Evolutionary conservation across 2,888 invertebrate genomes (phyloP).

Genomic region (Heterodera filipjevi): DNA sequence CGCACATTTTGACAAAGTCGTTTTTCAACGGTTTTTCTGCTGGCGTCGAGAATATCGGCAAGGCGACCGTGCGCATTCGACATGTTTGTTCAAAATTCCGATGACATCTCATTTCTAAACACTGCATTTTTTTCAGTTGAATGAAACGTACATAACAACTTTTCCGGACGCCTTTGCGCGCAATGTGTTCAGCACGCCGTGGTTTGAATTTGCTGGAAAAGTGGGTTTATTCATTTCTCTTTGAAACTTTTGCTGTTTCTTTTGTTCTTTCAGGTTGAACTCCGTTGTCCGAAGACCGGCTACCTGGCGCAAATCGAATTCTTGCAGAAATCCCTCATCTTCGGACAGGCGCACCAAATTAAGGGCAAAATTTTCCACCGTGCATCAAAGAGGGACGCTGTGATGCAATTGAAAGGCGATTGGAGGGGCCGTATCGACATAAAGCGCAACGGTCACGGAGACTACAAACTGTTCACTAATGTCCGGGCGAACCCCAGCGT

Average conservation of each 20-base stretch:
- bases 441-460: conserved; percentile 71
- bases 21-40: conserved; percentile 92
- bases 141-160: conserved; percentile 90
- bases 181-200: conserved; percentile 73
- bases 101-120: no score
- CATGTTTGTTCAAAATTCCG: neutral
- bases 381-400: conserved; percentile 50
- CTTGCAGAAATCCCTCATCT: conserved; percentile 74
- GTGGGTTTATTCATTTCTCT: conserved; percentile 89
- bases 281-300: conserved; percentile 86
- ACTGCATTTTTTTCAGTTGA: conserved; percentile 68
- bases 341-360: conserved; percentile 59
- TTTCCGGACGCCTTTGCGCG: conserved; percentile 74
- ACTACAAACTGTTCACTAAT: conserved; percentile 68
- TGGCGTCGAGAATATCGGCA: conserved; percentile 37
- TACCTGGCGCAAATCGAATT: conserved; percentile 91
- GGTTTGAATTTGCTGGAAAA: conserved; percentile 96
- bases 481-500: conserved; percentile 71
- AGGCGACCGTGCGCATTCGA: neutral
- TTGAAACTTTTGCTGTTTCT: conserved; percentile 74
- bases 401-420: conserved; percentile 74
- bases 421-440: conserved; percentile 88
- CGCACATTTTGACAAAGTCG: conserved; percentile 87
- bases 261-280: conserved; percentile 72
- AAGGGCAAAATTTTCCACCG: conserved; percentile 54